phyloP scores from a whole-genome alignment of 1,140 invertebrate species.

The Drosophila pectinifera region DNA sequence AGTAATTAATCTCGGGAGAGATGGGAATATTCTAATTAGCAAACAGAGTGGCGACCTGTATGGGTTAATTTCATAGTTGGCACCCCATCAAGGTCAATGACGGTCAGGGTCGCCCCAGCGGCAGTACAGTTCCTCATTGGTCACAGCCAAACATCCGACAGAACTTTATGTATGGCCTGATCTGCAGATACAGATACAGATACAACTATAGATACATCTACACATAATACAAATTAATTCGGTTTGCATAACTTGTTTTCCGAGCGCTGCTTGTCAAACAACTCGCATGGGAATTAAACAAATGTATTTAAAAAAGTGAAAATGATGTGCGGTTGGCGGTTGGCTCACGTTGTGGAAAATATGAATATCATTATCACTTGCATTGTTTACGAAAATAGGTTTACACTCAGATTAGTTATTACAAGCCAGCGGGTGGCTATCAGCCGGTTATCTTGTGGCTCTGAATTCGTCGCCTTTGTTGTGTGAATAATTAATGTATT shows the following conservation, averaged over 20 bases:
- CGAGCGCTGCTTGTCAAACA: slow-evolving; percentile 14
- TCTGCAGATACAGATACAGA: slow-evolving; percentile 34
- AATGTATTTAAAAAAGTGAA: slow-evolving; percentile 40
- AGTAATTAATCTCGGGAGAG: slow-evolving; percentile 35
- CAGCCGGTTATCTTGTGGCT: neutral
- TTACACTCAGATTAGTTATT: slow-evolving; percentile 33
- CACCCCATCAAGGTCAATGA: slow-evolving; percentile 11
- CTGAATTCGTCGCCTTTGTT: slow-evolving; percentile 2
- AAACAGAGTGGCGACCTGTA: neutral
- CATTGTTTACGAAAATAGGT: slow-evolving; percentile 33
- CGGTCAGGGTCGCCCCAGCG: slow-evolving; percentile 27
- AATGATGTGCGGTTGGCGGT: slow-evolving; percentile 19
- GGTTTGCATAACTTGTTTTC: slow-evolving; percentile 46
- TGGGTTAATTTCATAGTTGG: slow-evolving; percentile 12
- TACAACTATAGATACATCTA: slow-evolving; percentile 3
- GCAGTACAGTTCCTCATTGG: slow-evolving; percentile 40
- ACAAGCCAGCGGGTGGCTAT: slow-evolving; percentile 20
- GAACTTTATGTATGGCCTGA: slow-evolving; percentile 47
- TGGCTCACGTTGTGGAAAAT: slow-evolving; percentile 12
- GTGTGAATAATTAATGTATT: neutral
- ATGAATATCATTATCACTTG: slow-evolving; percentile 7
- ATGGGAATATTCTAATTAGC: slow-evolving; percentile 32
- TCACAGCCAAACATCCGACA: slow-evolving; percentile 23
- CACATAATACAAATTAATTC: slow-evolving; percentile 47
- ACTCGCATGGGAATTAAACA: slow-evolving; percentile 39